phyloP scores from a whole-genome alignment of 2,888 invertebrate species.

The Iselma pallidipennis region DNA sequence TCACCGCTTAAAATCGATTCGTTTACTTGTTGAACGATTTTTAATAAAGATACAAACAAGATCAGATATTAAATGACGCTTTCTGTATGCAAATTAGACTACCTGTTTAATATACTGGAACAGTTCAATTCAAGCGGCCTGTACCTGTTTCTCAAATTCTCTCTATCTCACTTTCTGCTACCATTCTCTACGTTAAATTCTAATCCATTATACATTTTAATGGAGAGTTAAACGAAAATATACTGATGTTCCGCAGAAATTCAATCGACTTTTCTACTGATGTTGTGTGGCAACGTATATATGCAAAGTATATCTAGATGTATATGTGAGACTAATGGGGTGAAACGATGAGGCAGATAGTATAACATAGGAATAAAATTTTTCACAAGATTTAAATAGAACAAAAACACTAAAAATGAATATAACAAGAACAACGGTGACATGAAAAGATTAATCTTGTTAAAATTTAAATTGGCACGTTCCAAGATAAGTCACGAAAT shows the following conservation, averaged over 20 bases:
- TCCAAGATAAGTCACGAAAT: constrained; percentile 21
- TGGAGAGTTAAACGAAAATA: neutral
- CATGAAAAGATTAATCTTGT: constrained; percentile 7
- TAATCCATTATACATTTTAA: neutral
- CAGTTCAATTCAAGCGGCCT: constrained; percentile 27
- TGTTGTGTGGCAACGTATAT: neutral
- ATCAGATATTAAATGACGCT: constrained; percentile 30
- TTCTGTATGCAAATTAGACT: constrained; percentile 34
- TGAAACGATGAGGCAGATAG: neutral
- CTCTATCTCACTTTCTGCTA: neutral
- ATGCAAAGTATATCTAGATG: neutral
- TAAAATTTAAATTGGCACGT: constrained; percentile 20
- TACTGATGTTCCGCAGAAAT: neutral
- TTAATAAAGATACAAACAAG: constrained; percentile 25
- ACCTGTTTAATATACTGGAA: constrained; percentile 30
- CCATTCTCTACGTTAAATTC: neutral
- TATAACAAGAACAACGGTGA: neutral
- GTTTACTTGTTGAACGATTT: constrained; percentile 3
- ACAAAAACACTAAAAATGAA: neutral
- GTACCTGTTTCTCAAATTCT: constrained; percentile 1
- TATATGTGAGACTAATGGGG: neutral
- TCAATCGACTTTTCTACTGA: neutral
- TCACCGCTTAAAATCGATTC: neutral
- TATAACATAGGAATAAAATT: neutral
- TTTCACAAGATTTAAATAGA: too few species aligned